phyloP scores from a whole-genome alignment of 2,797 vertebrate genomes.

The Ctenochaetus hawaiiensis region DNA sequence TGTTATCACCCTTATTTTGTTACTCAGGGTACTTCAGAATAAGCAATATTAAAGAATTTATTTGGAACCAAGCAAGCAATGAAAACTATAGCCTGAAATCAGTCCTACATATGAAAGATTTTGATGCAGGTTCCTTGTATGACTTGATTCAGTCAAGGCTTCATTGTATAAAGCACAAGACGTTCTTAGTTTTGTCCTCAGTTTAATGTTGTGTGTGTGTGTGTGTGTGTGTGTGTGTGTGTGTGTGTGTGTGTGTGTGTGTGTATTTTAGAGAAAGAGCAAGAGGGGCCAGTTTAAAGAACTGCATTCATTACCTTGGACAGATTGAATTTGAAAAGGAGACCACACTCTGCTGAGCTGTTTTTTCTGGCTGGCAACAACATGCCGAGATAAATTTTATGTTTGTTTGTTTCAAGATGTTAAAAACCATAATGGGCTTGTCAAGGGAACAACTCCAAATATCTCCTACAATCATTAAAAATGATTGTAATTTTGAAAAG shows the following conservation, averaged over 20 bases:
- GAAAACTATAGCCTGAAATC: neutral
- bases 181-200: neutral
- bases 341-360: neutral
- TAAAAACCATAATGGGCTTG: neutral
- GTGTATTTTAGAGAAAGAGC: neutral
- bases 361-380: neutral
- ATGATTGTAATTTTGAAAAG: neutral
- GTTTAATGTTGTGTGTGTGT: neutral
- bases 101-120: neutral
- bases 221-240: too few relatives aligned
- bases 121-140: too few relatives aligned
- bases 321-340: conserved; percentile 15
- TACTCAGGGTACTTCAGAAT: neutral
- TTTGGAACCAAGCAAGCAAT: neutral
- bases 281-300: neutral
- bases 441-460: neutral
- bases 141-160: neutral
- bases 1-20: neutral
- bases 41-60: neutral
- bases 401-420: conserved; percentile 13
- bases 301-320: conserved; percentile 14
- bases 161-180: neutral
- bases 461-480: neutral
- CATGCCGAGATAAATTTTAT: neutral
- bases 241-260: too few relatives aligned